Conservation (phyloP, 2,888 invertebrate genomes). For the Myopa testacea region DNA sequence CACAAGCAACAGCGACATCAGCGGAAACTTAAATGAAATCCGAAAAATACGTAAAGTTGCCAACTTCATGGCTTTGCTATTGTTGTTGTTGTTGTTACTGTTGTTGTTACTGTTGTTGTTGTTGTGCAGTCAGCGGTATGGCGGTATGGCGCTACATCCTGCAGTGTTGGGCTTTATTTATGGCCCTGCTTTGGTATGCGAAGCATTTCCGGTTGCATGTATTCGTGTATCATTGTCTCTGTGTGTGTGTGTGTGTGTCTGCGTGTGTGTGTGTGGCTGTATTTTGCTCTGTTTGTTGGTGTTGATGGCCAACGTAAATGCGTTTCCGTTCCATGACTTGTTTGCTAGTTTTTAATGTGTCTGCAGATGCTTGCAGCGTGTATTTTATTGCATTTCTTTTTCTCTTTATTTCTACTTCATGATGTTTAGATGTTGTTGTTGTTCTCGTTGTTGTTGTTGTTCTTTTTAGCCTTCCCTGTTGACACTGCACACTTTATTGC, state of each 20-base stretch:
- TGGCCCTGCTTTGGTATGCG: slow-evolving; percentile 28
- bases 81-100: slow-evolving; percentile 15
- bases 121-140: slow-evolving; percentile 2
- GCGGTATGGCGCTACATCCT: slow-evolving; percentile 11
- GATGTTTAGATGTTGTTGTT: background rate
- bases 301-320: slow-evolving; percentile 41
- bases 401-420: background rate
- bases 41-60: slow-evolving; percentile 12
- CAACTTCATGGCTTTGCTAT: background rate
- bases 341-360: slow-evolving; percentile 26
- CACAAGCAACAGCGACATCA: background rate
- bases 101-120: slow-evolving; percentile 6
- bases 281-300: slow-evolving; percentile 22
- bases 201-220: slow-evolving; percentile 19
- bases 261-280: background rate
- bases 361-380: slow-evolving; percentile 3
- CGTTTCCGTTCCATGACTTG: slow-evolving; percentile 32
- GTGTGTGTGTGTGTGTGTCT: background rate
- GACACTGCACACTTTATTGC: slow-evolving; percentile 27
- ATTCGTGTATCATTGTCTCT: background rate
- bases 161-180: slow-evolving; percentile 23
- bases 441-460: slow-evolving; percentile 5
- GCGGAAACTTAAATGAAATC: background rate
- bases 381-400: slow-evolving; percentile 23
- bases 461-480: slow-evolving; percentile 6